Conservation (phyloP, 2,797 vertebrate species). For the Ambastaia sidthimunki region DNA sequence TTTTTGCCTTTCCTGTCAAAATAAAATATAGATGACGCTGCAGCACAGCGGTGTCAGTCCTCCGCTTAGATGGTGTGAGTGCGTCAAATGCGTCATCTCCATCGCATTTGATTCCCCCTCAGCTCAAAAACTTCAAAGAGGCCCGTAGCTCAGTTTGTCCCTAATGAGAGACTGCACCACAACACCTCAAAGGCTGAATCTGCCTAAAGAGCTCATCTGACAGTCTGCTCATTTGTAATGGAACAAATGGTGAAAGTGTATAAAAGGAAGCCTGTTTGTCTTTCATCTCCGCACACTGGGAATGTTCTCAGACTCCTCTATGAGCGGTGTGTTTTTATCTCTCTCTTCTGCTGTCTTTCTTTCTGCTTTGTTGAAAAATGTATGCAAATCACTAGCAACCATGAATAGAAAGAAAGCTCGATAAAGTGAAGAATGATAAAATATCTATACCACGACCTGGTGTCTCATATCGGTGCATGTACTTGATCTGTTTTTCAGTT, state of each 20-base stretch:
- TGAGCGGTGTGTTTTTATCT: slow-evolving; percentile 31
- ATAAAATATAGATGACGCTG: slow-evolving; percentile 47
- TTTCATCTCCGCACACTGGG: slow-evolving; percentile 51
- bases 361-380: background rate
- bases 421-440: background rate
- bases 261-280: slow-evolving; percentile 43
- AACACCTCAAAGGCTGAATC: slow-evolving; percentile 58
- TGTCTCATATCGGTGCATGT: background rate
- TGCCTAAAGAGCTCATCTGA: slow-evolving; percentile 62
- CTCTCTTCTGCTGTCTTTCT: background rate
- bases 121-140: slow-evolving; percentile 61
- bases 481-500: background rate
- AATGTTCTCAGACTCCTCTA: slow-evolving; percentile 43
- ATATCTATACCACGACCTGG: background rate
- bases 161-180: slow-evolving; percentile 57
- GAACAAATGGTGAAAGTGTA: slow-evolving; percentile 59
- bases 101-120: slow-evolving; percentile 18
- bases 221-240: slow-evolving; percentile 55
- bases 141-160: slow-evolving; percentile 37
- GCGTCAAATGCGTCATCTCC: slow-evolving; percentile 25
- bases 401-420: slow-evolving; percentile 4
- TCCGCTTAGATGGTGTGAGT: slow-evolving; percentile 7
- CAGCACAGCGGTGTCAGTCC: slow-evolving; percentile 19
- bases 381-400: slow-evolving; percentile 37
- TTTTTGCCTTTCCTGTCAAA: slow-evolving; percentile 3